phyloP scores from a whole-genome alignment of 2,113 vertebrate genomes.

The Seriola rivoliana region DNA sequence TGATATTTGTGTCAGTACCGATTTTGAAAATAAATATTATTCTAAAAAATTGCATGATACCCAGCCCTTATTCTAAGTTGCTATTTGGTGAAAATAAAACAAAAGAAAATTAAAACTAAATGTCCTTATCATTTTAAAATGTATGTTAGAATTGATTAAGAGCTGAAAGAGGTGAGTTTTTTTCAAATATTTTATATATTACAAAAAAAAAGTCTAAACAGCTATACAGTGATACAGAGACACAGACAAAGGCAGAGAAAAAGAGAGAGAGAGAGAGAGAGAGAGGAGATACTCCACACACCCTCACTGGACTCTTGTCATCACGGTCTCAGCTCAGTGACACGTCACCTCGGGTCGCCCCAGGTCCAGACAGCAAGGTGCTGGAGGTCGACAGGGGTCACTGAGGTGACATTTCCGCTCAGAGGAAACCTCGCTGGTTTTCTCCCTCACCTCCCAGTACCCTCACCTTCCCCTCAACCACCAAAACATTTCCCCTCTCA shows the following conservation, averaged over 20 bases:
- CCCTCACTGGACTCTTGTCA: not conserved
- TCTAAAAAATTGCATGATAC: too few species aligned
- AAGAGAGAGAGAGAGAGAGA: not conserved
- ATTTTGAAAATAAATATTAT: too few species aligned
- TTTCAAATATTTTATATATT: too few species aligned
- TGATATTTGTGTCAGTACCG: too few species aligned
- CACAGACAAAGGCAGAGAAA: not conserved
- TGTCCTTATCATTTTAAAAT: too few species aligned
- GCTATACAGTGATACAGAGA: not conserved
- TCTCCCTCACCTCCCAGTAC: not conserved
- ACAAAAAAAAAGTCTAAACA: too few species aligned
- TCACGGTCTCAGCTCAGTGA: not conserved
- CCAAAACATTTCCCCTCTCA: rapidly evolving
- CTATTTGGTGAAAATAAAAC: too few species aligned
- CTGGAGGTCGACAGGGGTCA: conserved; percentile 45
- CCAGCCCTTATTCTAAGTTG: too few species aligned
- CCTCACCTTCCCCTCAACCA: not conserved
- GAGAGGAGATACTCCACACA: not conserved
- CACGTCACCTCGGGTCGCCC: not conserved
- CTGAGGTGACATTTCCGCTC: not conserved
- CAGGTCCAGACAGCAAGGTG: conserved; percentile 9
- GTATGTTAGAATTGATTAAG: too few species aligned
- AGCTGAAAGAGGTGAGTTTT: too few species aligned
- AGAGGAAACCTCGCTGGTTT: conserved; percentile 4
- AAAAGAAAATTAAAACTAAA: too few species aligned